These are phyloP conservation scores for Eleginops maclovinus DNA, from an alignment of 2,113 vertebrate species.

Conservation along the genomic window DNA sequence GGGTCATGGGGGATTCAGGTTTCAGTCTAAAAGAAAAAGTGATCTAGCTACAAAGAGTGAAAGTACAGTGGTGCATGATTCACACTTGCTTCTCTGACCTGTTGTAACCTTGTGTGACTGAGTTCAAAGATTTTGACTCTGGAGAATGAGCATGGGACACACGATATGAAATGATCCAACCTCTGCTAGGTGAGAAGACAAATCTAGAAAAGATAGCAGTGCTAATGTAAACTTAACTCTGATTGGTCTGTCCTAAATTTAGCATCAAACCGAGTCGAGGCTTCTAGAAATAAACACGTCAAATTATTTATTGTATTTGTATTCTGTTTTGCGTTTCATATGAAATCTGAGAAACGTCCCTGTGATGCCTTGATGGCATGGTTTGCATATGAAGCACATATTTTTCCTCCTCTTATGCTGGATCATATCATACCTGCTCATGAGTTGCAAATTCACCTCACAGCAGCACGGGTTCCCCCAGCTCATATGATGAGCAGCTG, in stretches of 20 bases:
- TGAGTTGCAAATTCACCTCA: background rate
- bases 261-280: background rate
- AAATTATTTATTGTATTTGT: background rate
- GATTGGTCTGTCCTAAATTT: background rate
- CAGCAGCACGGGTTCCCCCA: background rate
- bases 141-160: background rate
- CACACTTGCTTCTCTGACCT: background rate
- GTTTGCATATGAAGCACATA: background rate
- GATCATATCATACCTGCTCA: background rate
- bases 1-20: background rate
- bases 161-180: slow-evolving; percentile 27
- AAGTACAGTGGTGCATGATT: background rate
- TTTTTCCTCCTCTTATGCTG: background rate
- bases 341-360: background rate
- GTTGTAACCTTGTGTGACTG: background rate
- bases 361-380: background rate
- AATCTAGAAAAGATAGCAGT: slow-evolving; percentile 14
- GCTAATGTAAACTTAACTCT: slow-evolving; percentile 21
- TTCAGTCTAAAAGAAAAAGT: background rate
- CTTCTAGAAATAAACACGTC: background rate
- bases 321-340: background rate
- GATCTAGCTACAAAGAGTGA: background rate
- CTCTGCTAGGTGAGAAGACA: slow-evolving; percentile 29
- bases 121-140: background rate
- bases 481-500: background rate